A percentile compares a stretch with the other conserved stretches of the same genome.
phyloP scores from a whole-genome alignment of 2,888 invertebrate genomes.

The Cryptophagus acutangulus region DNA sequence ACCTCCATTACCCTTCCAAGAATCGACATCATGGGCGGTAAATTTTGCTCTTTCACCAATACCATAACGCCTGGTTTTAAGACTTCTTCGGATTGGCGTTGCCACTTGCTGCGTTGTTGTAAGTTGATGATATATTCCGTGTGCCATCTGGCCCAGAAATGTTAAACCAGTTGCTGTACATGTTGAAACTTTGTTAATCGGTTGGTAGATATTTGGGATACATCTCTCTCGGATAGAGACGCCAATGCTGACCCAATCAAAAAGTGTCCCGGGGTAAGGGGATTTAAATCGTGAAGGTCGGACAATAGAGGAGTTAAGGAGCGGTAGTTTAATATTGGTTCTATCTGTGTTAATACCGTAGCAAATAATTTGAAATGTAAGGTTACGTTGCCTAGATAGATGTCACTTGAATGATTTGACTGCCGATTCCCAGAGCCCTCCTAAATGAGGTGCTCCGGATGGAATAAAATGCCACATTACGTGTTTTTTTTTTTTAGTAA shows the following conservation, averaged over 20 bases:
- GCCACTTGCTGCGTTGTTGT: background rate
- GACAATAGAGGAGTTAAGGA: background rate
- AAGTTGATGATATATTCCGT: background rate
- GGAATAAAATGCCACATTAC: too few species aligned
- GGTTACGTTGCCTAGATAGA: too few species aligned
- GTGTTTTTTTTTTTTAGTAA: too few species aligned
- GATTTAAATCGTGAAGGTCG: background rate
- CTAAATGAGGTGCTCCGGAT: too few species aligned
- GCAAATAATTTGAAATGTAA: too few species aligned
- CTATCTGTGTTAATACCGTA: too few species aligned
- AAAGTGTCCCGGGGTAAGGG: background rate
- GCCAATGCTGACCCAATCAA: background rate
- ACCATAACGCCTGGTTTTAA: background rate
- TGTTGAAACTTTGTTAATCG: background rate
- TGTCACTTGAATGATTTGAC: too few species aligned
- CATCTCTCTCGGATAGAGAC: background rate
- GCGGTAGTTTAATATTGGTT: too few species aligned
- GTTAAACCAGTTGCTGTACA: background rate
- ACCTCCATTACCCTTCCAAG: background rate
- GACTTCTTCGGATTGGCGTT: background rate
- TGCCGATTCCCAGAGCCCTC: too few species aligned
- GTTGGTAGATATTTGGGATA: background rate
- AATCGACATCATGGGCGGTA: background rate
- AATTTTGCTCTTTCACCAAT: background rate
- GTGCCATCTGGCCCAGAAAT: background rate